Percentiles rank a stretch among this genome's conserved stretches.
Evolutionary conservation across 2,797 vertebrate species (phyloP).

Genomic region (Muscicapa striata): DNA sequence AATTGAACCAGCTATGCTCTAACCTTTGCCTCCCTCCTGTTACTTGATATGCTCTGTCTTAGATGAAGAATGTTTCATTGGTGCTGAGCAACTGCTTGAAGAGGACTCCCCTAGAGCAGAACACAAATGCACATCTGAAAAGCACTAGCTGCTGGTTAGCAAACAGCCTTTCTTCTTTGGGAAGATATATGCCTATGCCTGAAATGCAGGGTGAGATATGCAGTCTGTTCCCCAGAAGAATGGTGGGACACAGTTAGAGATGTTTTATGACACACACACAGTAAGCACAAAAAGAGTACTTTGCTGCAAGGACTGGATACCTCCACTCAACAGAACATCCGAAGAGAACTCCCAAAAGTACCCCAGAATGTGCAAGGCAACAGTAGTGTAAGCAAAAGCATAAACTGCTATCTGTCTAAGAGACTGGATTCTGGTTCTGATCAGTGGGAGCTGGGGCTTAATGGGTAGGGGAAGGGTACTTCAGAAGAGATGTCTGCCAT

Average conservation of each 20-base stretch:
- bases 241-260: background rate
- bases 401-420: background rate
- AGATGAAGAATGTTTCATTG: background rate
- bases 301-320: background rate
- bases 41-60: background rate
- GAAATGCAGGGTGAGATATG: background rate
- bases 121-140: background rate
- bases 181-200: background rate
- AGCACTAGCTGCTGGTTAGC: background rate
- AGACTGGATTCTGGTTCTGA: background rate
- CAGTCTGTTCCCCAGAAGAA: background rate
- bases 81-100: background rate
- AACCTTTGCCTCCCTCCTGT: background rate
- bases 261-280: rapidly evolving
- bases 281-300: background rate
- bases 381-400: rapidly evolving
- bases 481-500: background rate
- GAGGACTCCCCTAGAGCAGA: background rate
- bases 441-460: background rate
- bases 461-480: background rate
- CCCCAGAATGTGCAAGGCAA: background rate
- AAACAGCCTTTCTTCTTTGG: background rate
- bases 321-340: background rate
- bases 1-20: too few relatives aligned
- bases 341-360: background rate